Conservation (phyloP, 2,113 vertebrate genomes). For the Sorex fumeus region DNA sequence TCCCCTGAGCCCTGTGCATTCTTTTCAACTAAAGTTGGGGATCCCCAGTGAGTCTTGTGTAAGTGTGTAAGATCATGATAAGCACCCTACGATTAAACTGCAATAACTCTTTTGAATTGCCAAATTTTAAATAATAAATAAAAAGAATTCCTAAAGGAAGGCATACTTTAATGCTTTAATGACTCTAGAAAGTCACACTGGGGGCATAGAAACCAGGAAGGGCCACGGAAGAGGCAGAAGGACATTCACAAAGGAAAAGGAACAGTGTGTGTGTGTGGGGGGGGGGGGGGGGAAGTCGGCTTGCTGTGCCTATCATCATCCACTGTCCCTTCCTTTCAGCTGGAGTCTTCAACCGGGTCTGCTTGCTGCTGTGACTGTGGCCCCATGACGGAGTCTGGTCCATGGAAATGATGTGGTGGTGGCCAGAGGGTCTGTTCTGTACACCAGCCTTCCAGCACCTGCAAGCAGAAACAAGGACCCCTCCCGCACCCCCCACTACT, state of each 20-base stretch:
- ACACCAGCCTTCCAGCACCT: background rate
- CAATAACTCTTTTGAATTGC: too few species aligned
- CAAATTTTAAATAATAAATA: background rate
- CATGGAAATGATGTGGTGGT: background rate
- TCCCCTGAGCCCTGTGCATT: too few species aligned
- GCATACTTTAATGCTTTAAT: background rate
- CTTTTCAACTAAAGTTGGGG: too few species aligned
- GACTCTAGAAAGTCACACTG: background rate
- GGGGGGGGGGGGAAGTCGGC: background rate
- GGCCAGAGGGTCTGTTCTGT: background rate
- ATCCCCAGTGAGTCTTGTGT: too few species aligned
- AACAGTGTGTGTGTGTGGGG: background rate
- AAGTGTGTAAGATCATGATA: too few species aligned
- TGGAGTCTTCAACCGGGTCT: background rate
- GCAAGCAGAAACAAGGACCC: background rate
- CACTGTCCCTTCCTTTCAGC: background rate
- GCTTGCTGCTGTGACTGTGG: background rate
- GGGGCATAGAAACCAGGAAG: background rate
- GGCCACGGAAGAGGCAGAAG: background rate
- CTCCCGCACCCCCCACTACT: fast-evolving
- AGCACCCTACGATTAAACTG: too few species aligned
- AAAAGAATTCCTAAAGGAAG: background rate
- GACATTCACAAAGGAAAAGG: background rate
- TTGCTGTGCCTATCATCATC: background rate
- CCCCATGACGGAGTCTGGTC: background rate